phyloP scores from a whole-genome alignment of 2,888 invertebrate genomes.

The Andrena haemorrhoa region DNA sequence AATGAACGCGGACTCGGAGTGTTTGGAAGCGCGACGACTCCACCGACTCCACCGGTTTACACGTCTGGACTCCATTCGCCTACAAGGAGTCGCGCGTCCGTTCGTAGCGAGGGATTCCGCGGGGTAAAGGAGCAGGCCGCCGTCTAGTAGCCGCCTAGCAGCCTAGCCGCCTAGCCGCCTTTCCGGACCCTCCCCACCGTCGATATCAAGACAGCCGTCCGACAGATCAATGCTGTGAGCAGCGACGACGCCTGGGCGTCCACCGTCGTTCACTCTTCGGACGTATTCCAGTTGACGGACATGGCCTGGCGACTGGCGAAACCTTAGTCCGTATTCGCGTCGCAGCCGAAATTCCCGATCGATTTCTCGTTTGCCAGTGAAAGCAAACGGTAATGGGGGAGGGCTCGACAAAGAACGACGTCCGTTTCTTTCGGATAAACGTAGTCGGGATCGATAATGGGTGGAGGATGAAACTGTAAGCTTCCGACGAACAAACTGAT shows the following conservation, averaged over 20 bases:
- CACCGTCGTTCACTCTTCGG: constrained; percentile 77
- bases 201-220: constrained; percentile 83
- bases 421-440: constrained; percentile 34
- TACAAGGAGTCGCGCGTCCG: neutral
- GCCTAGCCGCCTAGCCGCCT: constrained; percentile 68
- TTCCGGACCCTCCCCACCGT: constrained; percentile 75
- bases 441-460: constrained; percentile 10
- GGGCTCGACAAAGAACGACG: constrained; percentile 20
- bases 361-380: neutral
- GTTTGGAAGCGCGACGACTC: neutral
- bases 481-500: neutral
- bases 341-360: constrained; percentile 47
- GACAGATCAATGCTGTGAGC: constrained; percentile 85
- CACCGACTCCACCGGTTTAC: neutral
- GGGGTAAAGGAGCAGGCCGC: constrained; percentile 59
- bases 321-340: constrained; percentile 56
- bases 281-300: constrained; percentile 71
- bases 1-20: constrained; percentile 2
- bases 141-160: constrained; percentile 61
- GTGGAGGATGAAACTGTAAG: neutral
- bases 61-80: neutral
- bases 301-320: constrained; percentile 47
- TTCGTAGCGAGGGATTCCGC: neutral
- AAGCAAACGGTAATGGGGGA: neutral
- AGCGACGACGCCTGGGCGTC: constrained; percentile 82